phyloP scores from a whole-genome alignment of 2,113 vertebrate genomes.

The Trematocara variabile region DNA sequence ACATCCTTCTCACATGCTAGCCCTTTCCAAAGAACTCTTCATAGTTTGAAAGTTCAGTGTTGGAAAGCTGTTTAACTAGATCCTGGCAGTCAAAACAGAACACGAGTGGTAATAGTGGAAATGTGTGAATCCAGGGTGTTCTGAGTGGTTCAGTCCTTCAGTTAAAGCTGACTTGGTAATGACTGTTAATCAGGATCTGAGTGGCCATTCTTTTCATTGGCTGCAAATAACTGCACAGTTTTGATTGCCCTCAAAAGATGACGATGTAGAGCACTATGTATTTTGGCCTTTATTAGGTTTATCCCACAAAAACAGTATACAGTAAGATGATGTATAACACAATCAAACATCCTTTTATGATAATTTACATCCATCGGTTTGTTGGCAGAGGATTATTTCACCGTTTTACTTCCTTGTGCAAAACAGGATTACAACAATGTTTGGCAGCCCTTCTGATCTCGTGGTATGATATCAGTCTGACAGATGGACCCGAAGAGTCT shows the following conservation, averaged over 20 bases:
- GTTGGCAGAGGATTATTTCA: not conserved
- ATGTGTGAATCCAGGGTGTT: not conserved
- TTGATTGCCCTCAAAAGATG: not conserved
- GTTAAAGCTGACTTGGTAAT: not conserved
- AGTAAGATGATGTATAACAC: not conserved
- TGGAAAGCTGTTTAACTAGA: not conserved
- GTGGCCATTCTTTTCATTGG: not conserved
- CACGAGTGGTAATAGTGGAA: not conserved
- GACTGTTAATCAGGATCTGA: not conserved
- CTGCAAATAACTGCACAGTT: not conserved
- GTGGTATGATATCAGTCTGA: conserved; percentile 38
- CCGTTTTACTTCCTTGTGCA: not conserved
- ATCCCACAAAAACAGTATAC: not conserved
- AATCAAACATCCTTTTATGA: not conserved
- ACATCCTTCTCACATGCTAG: not conserved
- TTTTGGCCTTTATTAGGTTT: not conserved
- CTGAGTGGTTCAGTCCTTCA: not conserved
- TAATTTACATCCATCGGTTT: not conserved
- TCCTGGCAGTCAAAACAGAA: not conserved
- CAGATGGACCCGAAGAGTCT: conserved; percentile 46
- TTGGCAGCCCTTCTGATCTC: not conserved
- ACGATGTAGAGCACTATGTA: fast-evolving
- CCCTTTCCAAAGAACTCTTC: not conserved
- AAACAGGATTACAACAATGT: conserved; percentile 8
- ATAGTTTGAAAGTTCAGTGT: not conserved